A percentile compares a stretch with the other conserved stretches of the same genome.
Conservation (phyloP, 2,888 invertebrate species). For the Leptopterna dolabrata region DNA sequence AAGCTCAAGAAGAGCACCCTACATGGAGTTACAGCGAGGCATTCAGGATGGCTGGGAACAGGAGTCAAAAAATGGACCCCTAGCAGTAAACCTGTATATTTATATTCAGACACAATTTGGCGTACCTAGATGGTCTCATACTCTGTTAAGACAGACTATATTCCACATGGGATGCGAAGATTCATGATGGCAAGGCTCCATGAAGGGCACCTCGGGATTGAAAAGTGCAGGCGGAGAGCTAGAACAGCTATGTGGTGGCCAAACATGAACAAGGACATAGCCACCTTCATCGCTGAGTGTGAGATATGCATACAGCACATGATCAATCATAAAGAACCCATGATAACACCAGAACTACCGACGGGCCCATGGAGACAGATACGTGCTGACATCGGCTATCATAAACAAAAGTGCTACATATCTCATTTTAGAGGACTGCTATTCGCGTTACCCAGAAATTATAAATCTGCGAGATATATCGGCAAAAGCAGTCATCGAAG, state of each 20-base stretch:
- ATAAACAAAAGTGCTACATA: neutral
- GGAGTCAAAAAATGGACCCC: neutral
- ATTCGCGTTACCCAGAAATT: constrained; percentile 1
- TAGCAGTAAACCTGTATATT: neutral
- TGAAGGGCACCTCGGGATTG: constrained; percentile 46
- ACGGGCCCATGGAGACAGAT: constrained; percentile 1
- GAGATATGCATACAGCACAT: neutral
- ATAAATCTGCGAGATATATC: neutral
- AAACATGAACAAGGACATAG: constrained; percentile 8
- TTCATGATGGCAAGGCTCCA: constrained; percentile 53
- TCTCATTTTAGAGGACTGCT: neutral
- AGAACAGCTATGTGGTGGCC: constrained; percentile 36
- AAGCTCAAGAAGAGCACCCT: neutral
- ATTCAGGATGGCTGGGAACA: neutral
- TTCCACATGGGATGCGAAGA: neutral
- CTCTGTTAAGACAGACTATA: neutral
- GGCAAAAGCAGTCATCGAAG: neutral
- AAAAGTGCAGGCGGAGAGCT: constrained; percentile 48
- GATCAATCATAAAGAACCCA: constrained; percentile 4
- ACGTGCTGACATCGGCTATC: constrained; percentile 24
- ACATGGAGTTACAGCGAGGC: neutral
- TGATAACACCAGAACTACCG: neutral
- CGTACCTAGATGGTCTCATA: neutral
- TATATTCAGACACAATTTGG: neutral
- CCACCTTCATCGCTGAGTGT: neutral